Evolutionary conservation across 2,113 vertebrate genomes (phyloP).

Genomic region (Aphyosemion australe): DNA sequence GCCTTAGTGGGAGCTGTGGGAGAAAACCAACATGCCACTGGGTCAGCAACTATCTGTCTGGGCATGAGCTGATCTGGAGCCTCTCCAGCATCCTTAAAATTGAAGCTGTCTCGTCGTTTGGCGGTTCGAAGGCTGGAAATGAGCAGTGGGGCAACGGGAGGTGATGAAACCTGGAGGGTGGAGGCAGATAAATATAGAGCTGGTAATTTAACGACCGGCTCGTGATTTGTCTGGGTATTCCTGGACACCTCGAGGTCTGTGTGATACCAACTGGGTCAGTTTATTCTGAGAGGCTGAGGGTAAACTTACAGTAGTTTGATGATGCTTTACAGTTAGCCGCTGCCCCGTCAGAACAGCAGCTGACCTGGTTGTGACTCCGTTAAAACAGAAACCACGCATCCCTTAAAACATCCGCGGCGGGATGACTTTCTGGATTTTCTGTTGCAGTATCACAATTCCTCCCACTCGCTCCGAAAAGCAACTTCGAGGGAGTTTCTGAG

Average conservation of each 20-base stretch:
- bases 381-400: slow-evolving; percentile 45
- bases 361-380: slow-evolving; percentile 55
- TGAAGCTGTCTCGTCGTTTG: slow-evolving; percentile 44
- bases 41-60: slow-evolving; percentile 62
- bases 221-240: slow-evolving; percentile 60
- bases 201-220: slow-evolving; percentile 51
- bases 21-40: slow-evolving; percentile 63
- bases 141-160: slow-evolving; percentile 19
- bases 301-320: slow-evolving; percentile 41
- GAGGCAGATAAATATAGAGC: slow-evolving; percentile 51
- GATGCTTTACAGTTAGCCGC: slow-evolving; percentile 19
- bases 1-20: slow-evolving; percentile 15
- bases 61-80: slow-evolving; percentile 52
- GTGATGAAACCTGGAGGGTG: slow-evolving; percentile 49
- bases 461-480: slow-evolving; percentile 16
- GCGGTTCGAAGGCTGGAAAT: slow-evolving; percentile 1
- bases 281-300: slow-evolving; percentile 66
- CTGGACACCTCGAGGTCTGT: slow-evolving; percentile 55
- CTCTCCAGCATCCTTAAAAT: slow-evolving; percentile 56
- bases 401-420: slow-evolving; percentile 42
- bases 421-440: slow-evolving; percentile 7
- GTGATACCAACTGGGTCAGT: slow-evolving; percentile 64
- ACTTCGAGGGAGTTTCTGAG: slow-evolving; percentile 20
- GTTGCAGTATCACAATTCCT: background rate
- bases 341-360: slow-evolving; percentile 38